Evolutionary conservation across 1,140 invertebrate species (phyloP).

Genomic region (Mylabris phalerata): DNA sequence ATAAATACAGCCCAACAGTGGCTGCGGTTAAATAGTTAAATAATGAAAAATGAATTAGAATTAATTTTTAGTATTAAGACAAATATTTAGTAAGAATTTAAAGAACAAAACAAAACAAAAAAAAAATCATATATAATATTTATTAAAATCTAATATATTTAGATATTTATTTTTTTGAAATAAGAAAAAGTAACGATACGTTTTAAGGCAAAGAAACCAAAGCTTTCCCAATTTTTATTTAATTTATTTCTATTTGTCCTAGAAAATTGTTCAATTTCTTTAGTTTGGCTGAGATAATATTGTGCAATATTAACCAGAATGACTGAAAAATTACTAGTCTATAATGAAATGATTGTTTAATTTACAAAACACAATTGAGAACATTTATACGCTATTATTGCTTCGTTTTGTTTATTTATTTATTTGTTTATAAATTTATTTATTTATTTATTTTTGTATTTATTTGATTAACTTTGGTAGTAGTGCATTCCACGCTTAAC

Average conservation of each 20-base stretch:
- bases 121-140: conserved; percentile 35
- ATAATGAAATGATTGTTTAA: too few species aligned
- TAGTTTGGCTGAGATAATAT: conserved; percentile 37
- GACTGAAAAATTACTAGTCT: conserved; percentile 32
- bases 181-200: neutral
- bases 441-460: conserved; percentile 28
- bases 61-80: conserved; percentile 37
- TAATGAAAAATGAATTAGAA: conserved; percentile 32
- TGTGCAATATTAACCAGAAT: conserved; percentile 38
- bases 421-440: conserved; percentile 19
- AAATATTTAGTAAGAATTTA: conserved; percentile 33
- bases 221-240: too few species aligned
- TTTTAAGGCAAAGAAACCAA: too few species aligned
- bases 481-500: conserved; percentile 35
- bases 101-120: conserved; percentile 4
- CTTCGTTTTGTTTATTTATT: conserved; percentile 21
- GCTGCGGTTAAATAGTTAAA: conserved; percentile 33
- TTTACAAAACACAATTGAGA: too few species aligned
- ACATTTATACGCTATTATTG: conserved; percentile 6
- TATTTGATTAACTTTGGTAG: conserved; percentile 30
- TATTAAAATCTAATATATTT: conserved; percentile 38
- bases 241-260: conserved; percentile 17
- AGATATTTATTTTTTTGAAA: conserved; percentile 29
- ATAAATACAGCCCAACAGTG: conserved; percentile 35
- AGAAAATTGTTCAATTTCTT: conserved; percentile 18